Evolutionary conservation across 1,140 invertebrate genomes (phyloP), one percentile per base, ranked within the genome.

Genomic region (Agraylea sexmaculata): DNA sequence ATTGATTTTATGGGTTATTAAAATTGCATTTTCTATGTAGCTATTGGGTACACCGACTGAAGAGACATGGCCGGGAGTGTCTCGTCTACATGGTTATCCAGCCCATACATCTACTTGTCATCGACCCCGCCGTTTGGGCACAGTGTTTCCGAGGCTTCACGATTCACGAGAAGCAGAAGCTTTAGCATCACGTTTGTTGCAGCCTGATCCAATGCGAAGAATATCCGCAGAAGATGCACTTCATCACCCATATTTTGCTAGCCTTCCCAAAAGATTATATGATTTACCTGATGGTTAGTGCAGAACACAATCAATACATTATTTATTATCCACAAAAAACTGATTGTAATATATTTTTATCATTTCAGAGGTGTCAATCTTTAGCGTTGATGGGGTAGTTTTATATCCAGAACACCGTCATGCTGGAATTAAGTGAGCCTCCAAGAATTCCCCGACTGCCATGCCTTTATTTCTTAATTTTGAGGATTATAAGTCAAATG

Each of bases 21-120:
- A 11, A 16, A 33, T 19, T 36, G 20, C 16, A 35, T 16, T 35
- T 15, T 35, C 11, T 40, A 50, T 55, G 25, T 53, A 82, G 77
- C 77, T 91, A 49, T 73, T 93, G 48, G 92, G 91, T 39, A 93
- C 89, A 31, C 91, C 92, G 16, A 85, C 80, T 4, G 87, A 92
- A 60, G 80, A 88, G 50, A 83, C 80, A 47, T 96, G 91, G 91
- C 70, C 76, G 42, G 89, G 89, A 36, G 87, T 93, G 19, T 79
- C 81, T 21, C 77, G 80, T 53, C 71, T 90, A 51, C 85, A 85
- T 12, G 84, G 87, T 47, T 91, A 91, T 58, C 82, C 83, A 59
- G 71, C 78, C 55, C 84, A 87, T 62, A 55, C 59, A 19, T 52
- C 58, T 63, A 66, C 74, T 46, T 73, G 77, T 52, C 87, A 89